phyloP scores from a whole-genome alignment of 2,888 invertebrate species.

The Chaitophorus viminalis region DNA sequence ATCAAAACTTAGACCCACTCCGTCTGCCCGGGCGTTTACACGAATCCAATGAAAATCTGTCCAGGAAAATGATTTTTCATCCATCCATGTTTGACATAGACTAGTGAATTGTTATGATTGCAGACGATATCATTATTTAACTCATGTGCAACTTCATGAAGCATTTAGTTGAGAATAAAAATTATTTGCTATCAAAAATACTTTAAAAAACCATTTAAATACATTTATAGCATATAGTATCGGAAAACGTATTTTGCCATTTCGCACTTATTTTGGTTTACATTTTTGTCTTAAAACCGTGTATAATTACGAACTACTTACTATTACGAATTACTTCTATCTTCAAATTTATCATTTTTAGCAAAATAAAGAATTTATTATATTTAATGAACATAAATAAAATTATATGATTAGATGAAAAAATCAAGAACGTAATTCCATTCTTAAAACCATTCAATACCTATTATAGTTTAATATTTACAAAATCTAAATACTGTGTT shows the following conservation, averaged over 20 bases:
- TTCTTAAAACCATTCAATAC: neutral
- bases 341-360: neutral
- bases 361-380: no score
- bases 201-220: neutral
- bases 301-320: no score
- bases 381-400: neutral
- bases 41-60: constrained; percentile 59
- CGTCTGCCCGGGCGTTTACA: constrained; percentile 60
- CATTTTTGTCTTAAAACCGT: neutral
- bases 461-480: neutral
- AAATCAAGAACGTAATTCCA: neutral
- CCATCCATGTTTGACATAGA: constrained; percentile 61
- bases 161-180: neutral
- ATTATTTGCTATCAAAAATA: neutral
- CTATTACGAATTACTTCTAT: no score
- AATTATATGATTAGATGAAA: neutral
- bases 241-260: neutral
- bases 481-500: neutral
- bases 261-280: neutral
- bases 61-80: constrained; percentile 56
- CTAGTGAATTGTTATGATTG: neutral
- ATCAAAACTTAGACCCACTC: constrained; percentile 37
- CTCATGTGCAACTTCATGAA: neutral
- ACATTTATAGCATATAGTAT: neutral
- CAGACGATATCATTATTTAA: neutral